Conservation (phyloP, 2,888 invertebrate genomes). For the Gymnoscelis rufifasciata region DNA sequence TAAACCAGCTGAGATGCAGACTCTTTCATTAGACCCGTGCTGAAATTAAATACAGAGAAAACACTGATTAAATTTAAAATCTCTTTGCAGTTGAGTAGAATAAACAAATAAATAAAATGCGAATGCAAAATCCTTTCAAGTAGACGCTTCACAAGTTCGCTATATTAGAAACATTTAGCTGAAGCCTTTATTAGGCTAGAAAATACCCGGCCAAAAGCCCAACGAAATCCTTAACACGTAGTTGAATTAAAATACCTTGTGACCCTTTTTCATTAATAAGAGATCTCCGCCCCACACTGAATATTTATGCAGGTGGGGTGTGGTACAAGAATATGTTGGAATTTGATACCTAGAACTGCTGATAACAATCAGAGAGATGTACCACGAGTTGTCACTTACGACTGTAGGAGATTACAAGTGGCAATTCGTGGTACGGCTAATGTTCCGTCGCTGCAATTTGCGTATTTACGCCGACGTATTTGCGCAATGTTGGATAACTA, state of each 20-base stretch:
- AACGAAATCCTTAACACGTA: conserved; percentile 73
- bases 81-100: too few species aligned
- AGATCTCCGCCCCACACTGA: conserved; percentile 74
- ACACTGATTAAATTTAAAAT: too few species aligned
- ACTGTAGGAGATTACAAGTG: too few species aligned
- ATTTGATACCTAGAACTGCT: not conserved
- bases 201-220: conserved; percentile 23
- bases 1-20: not conserved
- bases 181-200: conserved; percentile 19
- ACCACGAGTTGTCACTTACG: too few species aligned
- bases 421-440: too few species aligned
- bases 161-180: conserved; percentile 6
- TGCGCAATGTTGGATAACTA: too few species aligned
- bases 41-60: too few species aligned
- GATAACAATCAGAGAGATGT: not conserved
- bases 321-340: conserved; percentile 36
- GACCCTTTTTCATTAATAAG: conserved; percentile 80
- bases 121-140: not conserved
- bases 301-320: conserved; percentile 62
- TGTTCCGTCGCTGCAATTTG: too few species aligned
- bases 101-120: not conserved
- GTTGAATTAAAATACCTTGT: conserved; percentile 78
- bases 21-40: too few species aligned
- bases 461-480: too few species aligned
- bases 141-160: not conserved